phyloP scores from a whole-genome alignment of 2,797 vertebrate genomes.

The Tauraco hartlaubi region DNA sequence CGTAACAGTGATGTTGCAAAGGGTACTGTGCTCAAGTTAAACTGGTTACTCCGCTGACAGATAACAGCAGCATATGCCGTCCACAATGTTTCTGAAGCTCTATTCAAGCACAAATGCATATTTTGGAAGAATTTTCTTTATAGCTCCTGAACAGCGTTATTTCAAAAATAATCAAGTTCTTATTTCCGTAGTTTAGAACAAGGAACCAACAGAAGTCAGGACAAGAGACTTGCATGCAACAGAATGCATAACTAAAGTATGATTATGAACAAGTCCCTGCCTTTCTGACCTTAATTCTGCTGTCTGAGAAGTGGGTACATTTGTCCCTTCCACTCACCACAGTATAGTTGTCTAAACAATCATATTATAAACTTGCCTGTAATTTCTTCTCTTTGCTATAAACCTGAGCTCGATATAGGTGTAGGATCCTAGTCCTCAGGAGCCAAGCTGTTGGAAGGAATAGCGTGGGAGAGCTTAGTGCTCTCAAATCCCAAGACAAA shows the following conservation, averaged over 20 bases:
- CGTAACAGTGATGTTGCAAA: not conserved
- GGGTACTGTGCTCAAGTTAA: not conserved
- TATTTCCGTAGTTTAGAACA: not conserved
- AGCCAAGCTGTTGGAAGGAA: not conserved
- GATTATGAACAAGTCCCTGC: not conserved
- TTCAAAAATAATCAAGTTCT: not conserved
- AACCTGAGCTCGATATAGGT: not conserved
- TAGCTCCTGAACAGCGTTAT: not conserved
- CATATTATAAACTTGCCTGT: not conserved
- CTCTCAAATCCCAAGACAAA: not conserved
- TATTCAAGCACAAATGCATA: not conserved
- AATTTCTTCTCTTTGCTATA: not conserved
- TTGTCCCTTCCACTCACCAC: not conserved
- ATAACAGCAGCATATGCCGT: not conserved
- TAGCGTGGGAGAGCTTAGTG: fast-evolving
- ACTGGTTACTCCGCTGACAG: not conserved
- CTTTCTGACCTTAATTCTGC: not conserved
- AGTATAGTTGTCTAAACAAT: not conserved
- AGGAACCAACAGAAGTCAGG: not conserved
- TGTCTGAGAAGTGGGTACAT: not conserved
- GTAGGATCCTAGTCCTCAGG: not conserved
- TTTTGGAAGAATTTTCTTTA: not conserved
- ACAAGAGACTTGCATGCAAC: not conserved
- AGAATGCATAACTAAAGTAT: not conserved
- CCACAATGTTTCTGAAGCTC: not conserved